These are phyloP conservation scores for Stegana nigrithorax DNA, from an alignment of 2,888 invertebrate species.

Conservation along the genomic window DNA sequence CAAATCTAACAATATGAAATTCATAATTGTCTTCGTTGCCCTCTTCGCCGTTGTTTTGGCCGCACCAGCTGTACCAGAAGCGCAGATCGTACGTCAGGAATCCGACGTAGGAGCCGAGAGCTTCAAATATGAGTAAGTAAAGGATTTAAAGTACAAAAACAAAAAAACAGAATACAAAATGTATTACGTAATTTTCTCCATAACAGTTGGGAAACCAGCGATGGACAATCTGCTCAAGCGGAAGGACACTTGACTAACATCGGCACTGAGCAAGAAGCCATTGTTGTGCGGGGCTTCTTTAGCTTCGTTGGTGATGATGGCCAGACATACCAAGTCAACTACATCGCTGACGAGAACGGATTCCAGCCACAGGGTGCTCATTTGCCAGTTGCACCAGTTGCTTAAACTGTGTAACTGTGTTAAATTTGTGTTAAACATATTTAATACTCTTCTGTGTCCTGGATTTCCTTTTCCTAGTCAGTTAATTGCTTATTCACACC, in stretches of 20 bases:
- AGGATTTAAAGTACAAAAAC: background rate
- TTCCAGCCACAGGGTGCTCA: conserved; percentile 70
- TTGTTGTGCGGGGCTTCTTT: conserved; percentile 53
- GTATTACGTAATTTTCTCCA: conserved; percentile 57
- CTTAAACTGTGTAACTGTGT: background rate
- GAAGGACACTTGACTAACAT: conserved; percentile 31
- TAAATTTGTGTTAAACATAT: too few relatives aligned
- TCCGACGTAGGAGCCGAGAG: conserved; percentile 72
- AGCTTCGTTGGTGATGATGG: conserved; percentile 71
- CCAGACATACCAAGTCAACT: conserved; percentile 70
- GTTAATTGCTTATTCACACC: too few relatives aligned
- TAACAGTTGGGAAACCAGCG: conserved; percentile 41
- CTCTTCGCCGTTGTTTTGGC: conserved; percentile 56
- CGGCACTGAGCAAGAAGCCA: conserved; percentile 63
- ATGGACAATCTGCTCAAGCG: conserved; percentile 40
- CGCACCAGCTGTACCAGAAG: conserved; percentile 65
- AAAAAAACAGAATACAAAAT: background rate
- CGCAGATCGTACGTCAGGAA: conserved; percentile 71
- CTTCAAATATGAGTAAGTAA: conserved; percentile 73
- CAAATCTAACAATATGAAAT: conserved; percentile 62
- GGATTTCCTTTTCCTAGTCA: too few relatives aligned
- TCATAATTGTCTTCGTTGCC: conserved; percentile 59
- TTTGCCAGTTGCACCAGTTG: conserved; percentile 65
- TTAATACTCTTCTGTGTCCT: too few relatives aligned
- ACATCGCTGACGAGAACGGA: conserved; percentile 66